Evolutionary conservation across 2,113 vertebrate genomes (phyloP).

Genomic region (Trochalopteron elliotii): DNA sequence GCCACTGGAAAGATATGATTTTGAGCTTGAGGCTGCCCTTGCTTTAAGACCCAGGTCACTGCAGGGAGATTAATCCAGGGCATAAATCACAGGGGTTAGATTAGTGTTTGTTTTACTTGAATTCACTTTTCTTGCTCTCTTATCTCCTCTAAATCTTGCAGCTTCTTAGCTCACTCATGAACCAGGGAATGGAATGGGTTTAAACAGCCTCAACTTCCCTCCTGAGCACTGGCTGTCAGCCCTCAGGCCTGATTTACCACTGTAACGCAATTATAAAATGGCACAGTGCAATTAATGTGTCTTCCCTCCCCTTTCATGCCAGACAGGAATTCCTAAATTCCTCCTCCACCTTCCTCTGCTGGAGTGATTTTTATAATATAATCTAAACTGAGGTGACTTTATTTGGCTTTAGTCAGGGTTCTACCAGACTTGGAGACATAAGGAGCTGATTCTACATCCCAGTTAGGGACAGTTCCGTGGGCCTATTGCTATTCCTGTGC

Average conservation of each 20-base stretch:
- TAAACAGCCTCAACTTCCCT: not conserved
- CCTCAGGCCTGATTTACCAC: slow-evolving; percentile 44
- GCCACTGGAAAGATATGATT: not conserved
- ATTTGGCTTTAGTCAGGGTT: not conserved
- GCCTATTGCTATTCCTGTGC: not conserved
- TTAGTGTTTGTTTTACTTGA: slow-evolving; percentile 58
- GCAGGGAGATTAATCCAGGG: slow-evolving; percentile 6
- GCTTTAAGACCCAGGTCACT: not conserved
- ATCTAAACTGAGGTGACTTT: not conserved
- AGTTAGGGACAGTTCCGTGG: not conserved
- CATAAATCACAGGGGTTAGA: slow-evolving; percentile 46
- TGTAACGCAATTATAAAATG: slow-evolving; percentile 18
- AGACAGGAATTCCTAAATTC: slow-evolving; percentile 32
- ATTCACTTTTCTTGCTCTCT: slow-evolving; percentile 44
- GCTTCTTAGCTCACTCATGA: slow-evolving; percentile 21
- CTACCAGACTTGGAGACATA: not conserved
- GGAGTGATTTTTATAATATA: not conserved
- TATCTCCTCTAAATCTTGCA: slow-evolving; percentile 43
- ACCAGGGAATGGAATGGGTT: slow-evolving; percentile 7
- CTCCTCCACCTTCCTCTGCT: not conserved
- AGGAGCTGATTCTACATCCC: not conserved
- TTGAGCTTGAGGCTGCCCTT: slow-evolving; percentile 29
- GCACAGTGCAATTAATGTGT: slow-evolving; percentile 30
- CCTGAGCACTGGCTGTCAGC: slow-evolving; percentile 36
- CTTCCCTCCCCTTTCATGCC: slow-evolving; percentile 27